Evolutionary conservation across 2,113 vertebrate species (phyloP).

Genomic region (Eira barbara): DNA sequence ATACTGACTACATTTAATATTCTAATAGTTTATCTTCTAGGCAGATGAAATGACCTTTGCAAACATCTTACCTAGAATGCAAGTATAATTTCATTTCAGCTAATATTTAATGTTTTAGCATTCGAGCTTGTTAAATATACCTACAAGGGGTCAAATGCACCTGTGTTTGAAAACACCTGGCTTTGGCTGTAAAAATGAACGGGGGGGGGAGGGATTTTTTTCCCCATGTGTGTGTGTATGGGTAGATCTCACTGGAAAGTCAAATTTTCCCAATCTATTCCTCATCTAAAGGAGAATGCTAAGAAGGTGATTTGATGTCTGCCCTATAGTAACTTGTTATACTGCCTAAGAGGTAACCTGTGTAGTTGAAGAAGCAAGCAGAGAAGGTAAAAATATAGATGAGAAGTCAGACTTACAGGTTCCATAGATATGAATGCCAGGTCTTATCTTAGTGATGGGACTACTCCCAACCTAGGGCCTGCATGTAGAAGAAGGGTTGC

Average conservation of each 20-base stretch:
- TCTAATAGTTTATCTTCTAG: neutral
- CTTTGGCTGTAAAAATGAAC: neutral
- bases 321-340: neutral
- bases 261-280: neutral
- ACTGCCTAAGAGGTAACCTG: neutral
- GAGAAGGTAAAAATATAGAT: neutral
- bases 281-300: neutral
- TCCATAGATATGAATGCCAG: neutral
- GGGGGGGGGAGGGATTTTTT: neutral
- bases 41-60: neutral
- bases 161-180: neutral
- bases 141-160: neutral
- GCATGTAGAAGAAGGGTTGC: neutral
- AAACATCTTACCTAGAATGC: constrained; percentile 11
- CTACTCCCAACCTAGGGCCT: neutral
- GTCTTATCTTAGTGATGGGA: neutral
- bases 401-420: neutral
- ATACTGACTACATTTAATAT: neutral
- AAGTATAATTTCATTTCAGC: neutral
- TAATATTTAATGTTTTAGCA: constrained; percentile 24
- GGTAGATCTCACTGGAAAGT: neutral
- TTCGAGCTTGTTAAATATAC: neutral
- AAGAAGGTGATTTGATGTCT: neutral
- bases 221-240: neutral
- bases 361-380: neutral